Base-by-base conservation (phyloP, 2,113 vertebrate genomes). In the Dascyllus trimaculatus region DNA sequence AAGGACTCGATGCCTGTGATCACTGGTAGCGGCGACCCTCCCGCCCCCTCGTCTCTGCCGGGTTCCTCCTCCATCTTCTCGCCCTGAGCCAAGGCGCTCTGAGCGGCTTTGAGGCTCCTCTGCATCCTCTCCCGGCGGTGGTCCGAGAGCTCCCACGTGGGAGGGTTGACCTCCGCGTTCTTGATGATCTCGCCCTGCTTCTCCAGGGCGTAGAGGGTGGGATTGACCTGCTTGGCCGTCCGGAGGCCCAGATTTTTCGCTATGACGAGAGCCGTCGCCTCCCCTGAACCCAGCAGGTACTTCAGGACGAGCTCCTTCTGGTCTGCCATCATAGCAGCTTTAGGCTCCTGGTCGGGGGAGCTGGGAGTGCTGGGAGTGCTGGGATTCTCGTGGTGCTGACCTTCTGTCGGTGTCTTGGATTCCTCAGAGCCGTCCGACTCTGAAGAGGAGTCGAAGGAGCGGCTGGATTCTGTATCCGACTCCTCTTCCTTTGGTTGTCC, bases 61-160 rank as follows among this genome's bases (percentile, higher is more conserved):
- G 15, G 8, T 4, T 1, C n/a, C 79, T n/a, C 11, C 54, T 49
- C 14, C 67, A 9, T 56, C 22, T 25, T 61, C 63, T 35, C 32
- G 32, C 32, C 22, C 0, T n/a, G 75, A 0, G 1, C 5, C 14
- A 56, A 38, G 0, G 0, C 14, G 9, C 65, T 19, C 14, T 84
- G 75, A 0, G 64, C 40, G 1, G 92, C 94, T 81, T 95, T 96
- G 22, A 93, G 86, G 82, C 94, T 96, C 65, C 96, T 85, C 35
- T 96, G 93, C 93, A 99, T 96, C 84, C 94, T 93, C 78, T 97
- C 96, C 0, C 94, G 95, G n/a, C 96, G 97, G 71, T 92, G 95
- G 7, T 85, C 66, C 0, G 96, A 96, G 63, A 99, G 93, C 8
- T 95, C 88, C 98, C 98, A 99, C 0, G 86, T 89, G 0, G 91